These are phyloP conservation scores for Muscina levida DNA, from an alignment of 2,888 invertebrate genomes.

Conservation along the genomic window DNA sequence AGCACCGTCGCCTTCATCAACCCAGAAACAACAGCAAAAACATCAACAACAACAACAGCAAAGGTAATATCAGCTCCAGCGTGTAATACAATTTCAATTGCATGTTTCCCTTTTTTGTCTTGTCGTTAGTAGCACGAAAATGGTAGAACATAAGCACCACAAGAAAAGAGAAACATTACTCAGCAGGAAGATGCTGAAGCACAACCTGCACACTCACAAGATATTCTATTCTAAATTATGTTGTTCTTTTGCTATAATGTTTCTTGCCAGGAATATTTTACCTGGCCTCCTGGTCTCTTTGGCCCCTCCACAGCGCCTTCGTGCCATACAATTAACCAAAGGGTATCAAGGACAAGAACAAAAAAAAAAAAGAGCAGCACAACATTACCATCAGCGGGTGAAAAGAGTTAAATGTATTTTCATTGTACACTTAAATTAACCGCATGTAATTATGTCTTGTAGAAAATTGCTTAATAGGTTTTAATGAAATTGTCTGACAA, in stretches of 20 bases:
- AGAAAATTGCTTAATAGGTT: constrained; percentile 59
- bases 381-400: background rate
- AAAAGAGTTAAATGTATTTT: constrained; percentile 45
- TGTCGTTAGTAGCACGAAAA: background rate
- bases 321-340: background rate
- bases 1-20: background rate
- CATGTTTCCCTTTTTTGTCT: constrained; percentile 11
- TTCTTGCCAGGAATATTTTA: background rate
- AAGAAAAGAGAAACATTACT: constrained; percentile 10
- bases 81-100: constrained; percentile 26
- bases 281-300: background rate
- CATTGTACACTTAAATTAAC: constrained; percentile 50
- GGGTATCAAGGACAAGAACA: background rate
- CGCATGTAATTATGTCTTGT: constrained; percentile 58
- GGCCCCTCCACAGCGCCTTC: background rate
- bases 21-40: background rate
- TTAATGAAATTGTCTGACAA: constrained; percentile 61
- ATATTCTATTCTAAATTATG: constrained; percentile 12
- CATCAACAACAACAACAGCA: background rate
- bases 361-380: background rate
- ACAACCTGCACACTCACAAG: background rate
- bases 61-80: background rate
- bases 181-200: constrained; percentile 14
- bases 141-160: background rate
- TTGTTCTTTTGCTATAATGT: constrained; percentile 11